Evolutionary conservation across 2,113 vertebrate species (phyloP).

Genomic region (Litocranius walleri): DNA sequence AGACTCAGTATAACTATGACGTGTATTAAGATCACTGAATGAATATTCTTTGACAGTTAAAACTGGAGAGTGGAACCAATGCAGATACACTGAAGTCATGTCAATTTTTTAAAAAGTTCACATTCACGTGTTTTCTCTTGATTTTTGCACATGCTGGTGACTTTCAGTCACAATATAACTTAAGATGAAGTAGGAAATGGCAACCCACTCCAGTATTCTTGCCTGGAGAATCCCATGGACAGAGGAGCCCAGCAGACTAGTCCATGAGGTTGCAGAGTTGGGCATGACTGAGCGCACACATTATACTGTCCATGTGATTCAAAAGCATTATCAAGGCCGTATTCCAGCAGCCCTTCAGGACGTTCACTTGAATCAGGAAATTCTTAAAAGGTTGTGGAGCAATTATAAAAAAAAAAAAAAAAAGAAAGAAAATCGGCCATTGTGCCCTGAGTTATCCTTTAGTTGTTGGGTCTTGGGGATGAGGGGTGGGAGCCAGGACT

Average conservation of each 20-base stretch:
- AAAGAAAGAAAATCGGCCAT: not conserved
- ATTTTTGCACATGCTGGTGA: not conserved
- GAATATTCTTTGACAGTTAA: not conserved
- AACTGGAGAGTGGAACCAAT: not conserved
- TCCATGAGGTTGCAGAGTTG: not conserved
- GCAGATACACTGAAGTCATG: not conserved
- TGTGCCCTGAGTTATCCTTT: not conserved
- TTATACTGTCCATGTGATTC: not conserved
- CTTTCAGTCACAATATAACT: not conserved
- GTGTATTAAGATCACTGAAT: not conserved
- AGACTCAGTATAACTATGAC: no score
- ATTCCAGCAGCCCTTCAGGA: not conserved
- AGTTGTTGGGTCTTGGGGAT: not conserved
- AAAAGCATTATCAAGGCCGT: not conserved
- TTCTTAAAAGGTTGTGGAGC: not conserved
- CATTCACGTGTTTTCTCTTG: not conserved
- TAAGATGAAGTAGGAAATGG: not conserved
- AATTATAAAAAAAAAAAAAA: not conserved
- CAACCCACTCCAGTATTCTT: not conserved
- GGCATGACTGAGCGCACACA: not conserved
- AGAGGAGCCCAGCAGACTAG: rapidly evolving
- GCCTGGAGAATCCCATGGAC: not conserved
- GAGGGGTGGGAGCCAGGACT: not conserved
- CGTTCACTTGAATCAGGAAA: not conserved
- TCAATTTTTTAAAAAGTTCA: not conserved